A percentile compares a stretch with the other conserved stretches of the same genome.
Conservation (phyloP, 2,797 vertebrate species). For the Anisognathus igniventris region DNA sequence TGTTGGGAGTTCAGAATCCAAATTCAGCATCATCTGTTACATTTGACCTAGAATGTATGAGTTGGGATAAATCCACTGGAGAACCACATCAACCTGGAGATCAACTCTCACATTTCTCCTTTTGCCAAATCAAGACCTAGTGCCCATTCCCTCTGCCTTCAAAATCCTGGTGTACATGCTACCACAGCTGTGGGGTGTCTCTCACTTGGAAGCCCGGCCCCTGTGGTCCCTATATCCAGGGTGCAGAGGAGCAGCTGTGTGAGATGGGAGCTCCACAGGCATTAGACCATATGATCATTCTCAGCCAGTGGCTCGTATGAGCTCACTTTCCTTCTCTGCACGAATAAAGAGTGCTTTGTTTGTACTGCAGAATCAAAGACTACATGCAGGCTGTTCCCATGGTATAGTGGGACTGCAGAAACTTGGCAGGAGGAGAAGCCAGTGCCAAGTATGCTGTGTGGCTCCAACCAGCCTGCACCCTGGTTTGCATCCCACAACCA, state of each 20-base stretch:
- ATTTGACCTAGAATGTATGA: not conserved
- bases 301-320: not conserved
- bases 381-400: not conserved
- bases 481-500: not conserved
- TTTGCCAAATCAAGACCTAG: not conserved
- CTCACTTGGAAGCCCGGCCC: not conserved
- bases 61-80: not conserved
- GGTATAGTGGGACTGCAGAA: not conserved
- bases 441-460: not conserved
- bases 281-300: not conserved
- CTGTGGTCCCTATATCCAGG: not conserved
- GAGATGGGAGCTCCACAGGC: not conserved
- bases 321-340: not conserved
- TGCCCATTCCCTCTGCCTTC: not conserved
- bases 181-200: rapidly evolving
- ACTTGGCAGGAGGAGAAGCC: not conserved
- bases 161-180: not conserved
- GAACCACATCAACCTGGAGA: not conserved
- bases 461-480: not conserved
- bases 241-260: not conserved
- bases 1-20: not conserved
- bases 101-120: not conserved
- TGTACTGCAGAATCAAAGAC: not conserved
- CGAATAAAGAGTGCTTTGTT: conserved; percentile 29
- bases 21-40: not conserved